Percentiles rank a stretch among this genome's conserved stretches.
These are phyloP conservation scores for Zelleria hepariella DNA, from an alignment of 2,888 invertebrate genomes.

Conservation along the genomic window DNA sequence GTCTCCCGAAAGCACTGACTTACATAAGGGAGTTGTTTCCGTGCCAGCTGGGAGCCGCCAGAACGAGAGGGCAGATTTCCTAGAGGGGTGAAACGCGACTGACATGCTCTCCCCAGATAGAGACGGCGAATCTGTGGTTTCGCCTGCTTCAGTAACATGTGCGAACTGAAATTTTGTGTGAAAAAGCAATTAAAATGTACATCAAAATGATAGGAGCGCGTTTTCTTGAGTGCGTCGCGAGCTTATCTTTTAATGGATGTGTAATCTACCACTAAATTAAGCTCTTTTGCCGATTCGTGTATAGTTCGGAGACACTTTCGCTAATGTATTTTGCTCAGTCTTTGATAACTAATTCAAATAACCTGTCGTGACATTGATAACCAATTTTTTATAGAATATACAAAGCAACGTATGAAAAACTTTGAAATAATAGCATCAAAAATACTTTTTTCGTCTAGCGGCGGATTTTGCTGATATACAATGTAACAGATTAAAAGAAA, in stretches of 20 bases:
- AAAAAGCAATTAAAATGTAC: conserved; percentile 66
- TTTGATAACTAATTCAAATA: background rate
- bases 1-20: conserved; percentile 48
- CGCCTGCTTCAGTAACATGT: conserved; percentile 26
- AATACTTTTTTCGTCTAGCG: too few relatives aligned
- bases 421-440: too few relatives aligned
- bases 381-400: too few relatives aligned
- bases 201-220: conserved; percentile 52
- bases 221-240: conserved; percentile 30
- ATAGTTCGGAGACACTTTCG: background rate
- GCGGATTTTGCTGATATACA: too few relatives aligned
- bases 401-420: too few relatives aligned
- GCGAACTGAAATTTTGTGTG: conserved; percentile 54
- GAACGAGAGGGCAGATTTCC: conserved; percentile 49
- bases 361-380: too few relatives aligned
- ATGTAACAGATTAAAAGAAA: too few relatives aligned
- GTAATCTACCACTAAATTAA: conserved; percentile 36
- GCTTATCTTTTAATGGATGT: conserved; percentile 35
- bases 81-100: conserved; percentile 45
- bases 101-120: conserved; percentile 32
- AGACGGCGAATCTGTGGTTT: conserved; percentile 42
- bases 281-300: conserved; percentile 5
- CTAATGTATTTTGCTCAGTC: background rate
- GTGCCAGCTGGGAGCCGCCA: conserved; percentile 45
- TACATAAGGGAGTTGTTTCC: conserved; percentile 64